phyloP scores from a whole-genome alignment of 2,888 invertebrate species.

The Schizotus pectinicornis region DNA sequence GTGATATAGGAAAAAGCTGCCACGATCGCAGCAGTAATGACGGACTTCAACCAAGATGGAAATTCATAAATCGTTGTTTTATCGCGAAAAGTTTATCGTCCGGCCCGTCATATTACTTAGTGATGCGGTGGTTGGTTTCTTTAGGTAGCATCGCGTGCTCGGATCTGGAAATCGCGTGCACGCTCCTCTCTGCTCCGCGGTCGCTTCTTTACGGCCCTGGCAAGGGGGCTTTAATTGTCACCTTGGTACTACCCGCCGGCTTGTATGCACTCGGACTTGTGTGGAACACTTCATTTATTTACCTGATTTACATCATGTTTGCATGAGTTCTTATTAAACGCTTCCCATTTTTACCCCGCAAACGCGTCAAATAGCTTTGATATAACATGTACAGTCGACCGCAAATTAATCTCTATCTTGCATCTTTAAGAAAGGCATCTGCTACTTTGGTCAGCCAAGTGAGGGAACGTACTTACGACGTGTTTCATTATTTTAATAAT shows the following conservation, averaged over 20 bases:
- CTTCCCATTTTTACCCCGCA: neutral
- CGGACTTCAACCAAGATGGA: no score
- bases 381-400: no score
- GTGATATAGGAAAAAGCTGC: no score
- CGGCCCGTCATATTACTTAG: constrained; percentile 4
- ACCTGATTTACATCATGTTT: constrained; percentile 34
- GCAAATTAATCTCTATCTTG: no score
- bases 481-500: no score
- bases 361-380: no score
- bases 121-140: neutral
- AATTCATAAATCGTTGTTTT: constrained; percentile 1
- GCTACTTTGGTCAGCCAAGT: no score
- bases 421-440: no score
- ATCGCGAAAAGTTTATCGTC: constrained; percentile 5
- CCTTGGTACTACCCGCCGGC: constrained; percentile 32
- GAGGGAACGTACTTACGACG: no score
- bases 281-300: no score
- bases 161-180: constrained; percentile 22
- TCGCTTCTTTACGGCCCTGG: constrained; percentile 34
- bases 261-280: neutral
- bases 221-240: constrained; percentile 39
- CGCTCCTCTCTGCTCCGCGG: constrained; percentile 19
- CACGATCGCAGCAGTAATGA: no score
- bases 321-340: constrained; percentile 33
- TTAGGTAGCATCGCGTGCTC: constrained; percentile 21